Percentiles rank a stretch among this genome's conserved stretches.
phyloP scores from a whole-genome alignment of 2,888 invertebrate species.

The Cyclophora punctaria region DNA sequence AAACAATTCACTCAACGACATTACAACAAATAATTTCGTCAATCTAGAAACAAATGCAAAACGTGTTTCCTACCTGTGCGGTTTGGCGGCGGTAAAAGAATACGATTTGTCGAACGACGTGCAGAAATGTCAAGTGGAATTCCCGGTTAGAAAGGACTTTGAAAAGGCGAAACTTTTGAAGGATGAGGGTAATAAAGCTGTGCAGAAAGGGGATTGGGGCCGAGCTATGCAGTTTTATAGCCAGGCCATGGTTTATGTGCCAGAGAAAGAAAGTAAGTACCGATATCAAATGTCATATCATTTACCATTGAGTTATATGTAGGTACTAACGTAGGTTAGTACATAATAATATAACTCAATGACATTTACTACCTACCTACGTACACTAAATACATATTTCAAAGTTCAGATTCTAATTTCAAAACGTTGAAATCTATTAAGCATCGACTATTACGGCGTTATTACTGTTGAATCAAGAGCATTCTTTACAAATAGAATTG shows the following conservation, averaged over 20 bases:
- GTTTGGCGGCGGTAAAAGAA: slow-evolving; percentile 63
- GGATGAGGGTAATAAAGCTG: slow-evolving; percentile 82
- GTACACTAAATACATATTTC: too few species aligned
- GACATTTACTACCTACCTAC: too few species aligned
- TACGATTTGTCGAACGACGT: slow-evolving; percentile 66
- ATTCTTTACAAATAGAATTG: too few species aligned
- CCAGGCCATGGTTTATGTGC: slow-evolving; percentile 79
- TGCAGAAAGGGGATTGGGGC: slow-evolving; percentile 80
- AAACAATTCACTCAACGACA: slow-evolving; percentile 68
- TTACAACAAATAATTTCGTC: slow-evolving; percentile 78
- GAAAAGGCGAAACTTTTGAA: slow-evolving; percentile 78
- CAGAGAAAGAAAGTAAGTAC: slow-evolving; percentile 79
- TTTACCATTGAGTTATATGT: too few species aligned
- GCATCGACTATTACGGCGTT: too few species aligned
- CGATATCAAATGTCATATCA: slow-evolving; percentile 2
- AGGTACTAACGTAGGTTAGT: too few species aligned
- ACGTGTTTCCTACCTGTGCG: slow-evolving; percentile 77
- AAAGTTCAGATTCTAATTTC: too few species aligned
- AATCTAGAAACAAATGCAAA: slow-evolving; percentile 78
- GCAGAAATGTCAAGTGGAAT: slow-evolving; percentile 43
- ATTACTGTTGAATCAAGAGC: too few species aligned
- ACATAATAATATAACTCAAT: too few species aligned
- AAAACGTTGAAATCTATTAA: too few species aligned
- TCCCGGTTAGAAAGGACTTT: slow-evolving; percentile 71
- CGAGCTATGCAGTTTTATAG: slow-evolving; percentile 82